Conservation (phyloP, 1,140 invertebrate species). For the Heliconius melpomene region DNA sequence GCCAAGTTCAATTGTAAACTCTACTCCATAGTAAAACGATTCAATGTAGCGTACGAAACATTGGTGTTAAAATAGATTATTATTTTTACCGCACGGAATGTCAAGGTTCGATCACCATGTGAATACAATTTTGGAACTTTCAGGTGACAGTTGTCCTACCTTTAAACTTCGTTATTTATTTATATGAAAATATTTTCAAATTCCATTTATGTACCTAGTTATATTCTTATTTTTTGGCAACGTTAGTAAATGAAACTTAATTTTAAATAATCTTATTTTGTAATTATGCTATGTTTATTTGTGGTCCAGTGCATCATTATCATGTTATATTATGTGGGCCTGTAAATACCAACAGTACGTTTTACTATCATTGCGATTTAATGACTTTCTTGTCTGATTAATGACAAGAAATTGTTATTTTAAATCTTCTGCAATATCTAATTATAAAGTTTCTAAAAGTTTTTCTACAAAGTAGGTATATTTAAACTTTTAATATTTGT, state of each 20-base stretch:
- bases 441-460: background rate
- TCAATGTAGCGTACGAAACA: slow-evolving; percentile 27
- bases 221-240: background rate
- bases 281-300: background rate
- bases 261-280: background rate
- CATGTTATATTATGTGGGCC: background rate
- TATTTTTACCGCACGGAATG: slow-evolving; percentile 78
- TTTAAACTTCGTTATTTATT: background rate
- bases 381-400: background rate
- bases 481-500: background rate
- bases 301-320: background rate
- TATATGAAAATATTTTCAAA: background rate
- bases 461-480: too few species aligned
- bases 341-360: background rate
- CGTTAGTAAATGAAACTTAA: background rate
- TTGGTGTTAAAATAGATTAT: slow-evolving; percentile 67
- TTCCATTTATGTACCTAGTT: background rate
- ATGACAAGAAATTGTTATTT: background rate
- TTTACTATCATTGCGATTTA: slow-evolving; percentile 6
- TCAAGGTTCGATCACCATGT: slow-evolving; percentile 74
- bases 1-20: slow-evolving; percentile 38
- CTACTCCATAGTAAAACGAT: slow-evolving; percentile 44
- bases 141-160: slow-evolving; percentile 51
- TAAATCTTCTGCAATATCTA: background rate
- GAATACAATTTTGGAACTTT: slow-evolving; percentile 65